These are phyloP conservation scores for Prionailurus bengalensis DNA, from an alignment of 2,113 vertebrate genomes.

Conservation along the genomic window DNA sequence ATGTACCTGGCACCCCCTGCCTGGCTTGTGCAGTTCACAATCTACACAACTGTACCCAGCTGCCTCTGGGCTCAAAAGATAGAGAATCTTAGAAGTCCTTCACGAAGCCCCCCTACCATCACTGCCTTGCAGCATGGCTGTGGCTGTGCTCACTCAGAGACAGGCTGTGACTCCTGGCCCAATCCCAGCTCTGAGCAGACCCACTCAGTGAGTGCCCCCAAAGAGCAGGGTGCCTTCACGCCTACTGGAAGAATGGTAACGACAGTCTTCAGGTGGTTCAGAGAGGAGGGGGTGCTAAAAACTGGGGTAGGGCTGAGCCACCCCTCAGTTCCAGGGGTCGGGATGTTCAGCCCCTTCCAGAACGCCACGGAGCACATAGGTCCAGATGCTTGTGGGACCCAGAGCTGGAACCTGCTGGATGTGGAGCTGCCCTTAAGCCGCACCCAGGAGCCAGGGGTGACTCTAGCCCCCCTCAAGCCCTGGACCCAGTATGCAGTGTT, in stretches of 20 bases:
- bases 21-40: background rate
- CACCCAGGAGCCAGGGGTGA: slow-evolving; percentile 87
- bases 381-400: slow-evolving; percentile 89
- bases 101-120: background rate
- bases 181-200: slow-evolving; percentile 8
- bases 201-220: background rate
- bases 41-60: background rate
- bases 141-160: background rate
- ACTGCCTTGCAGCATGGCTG: background rate
- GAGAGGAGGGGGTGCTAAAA: background rate
- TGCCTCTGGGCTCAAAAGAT: background rate
- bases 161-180: background rate
- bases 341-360: slow-evolving; percentile 88
- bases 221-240: background rate
- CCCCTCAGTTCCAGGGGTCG: background rate
- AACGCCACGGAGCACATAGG: slow-evolving; percentile 90
- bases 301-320: background rate
- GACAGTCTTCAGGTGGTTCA: background rate
- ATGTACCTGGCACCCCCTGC: accelerated
- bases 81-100: background rate
- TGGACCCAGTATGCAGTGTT: slow-evolving; percentile 93
- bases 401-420: slow-evolving; percentile 91
- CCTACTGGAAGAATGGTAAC: background rate
- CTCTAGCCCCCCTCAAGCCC: slow-evolving; percentile 88
- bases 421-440: slow-evolving; percentile 89